Base-by-base conservation (phyloP, 1,140 invertebrate genomes). In the Melipona quadrifasciata region DNA sequence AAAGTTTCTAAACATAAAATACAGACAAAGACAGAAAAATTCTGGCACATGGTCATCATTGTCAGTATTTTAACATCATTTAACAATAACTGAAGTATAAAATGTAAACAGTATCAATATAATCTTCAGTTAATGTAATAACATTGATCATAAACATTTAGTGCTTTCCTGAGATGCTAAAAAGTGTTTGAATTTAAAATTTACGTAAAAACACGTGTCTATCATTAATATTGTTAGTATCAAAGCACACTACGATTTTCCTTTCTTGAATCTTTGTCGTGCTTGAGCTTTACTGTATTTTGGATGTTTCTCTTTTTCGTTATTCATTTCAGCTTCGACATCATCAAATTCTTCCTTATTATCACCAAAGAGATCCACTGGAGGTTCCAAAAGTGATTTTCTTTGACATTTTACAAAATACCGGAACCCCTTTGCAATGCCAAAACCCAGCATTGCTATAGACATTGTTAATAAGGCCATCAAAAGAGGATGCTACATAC, bases 231-330 rank as follows among this genome's bases (percentile, higher is more conserved):
- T 57, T 14, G 21, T 73, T 80, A 78, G 55, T 31, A 80, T 82
- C 55, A 84, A 79, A 76, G 85, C 85, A 71, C 73, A 87, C 86
- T 93, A 95, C 85, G 92, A 93, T 94, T 96, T 97, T 82, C 96
- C 96, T 93, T 96, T 97, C 89, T 96, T 96, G 92, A 96, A 97
- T 91, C 96, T 94, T 84, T 97, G 95, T 84, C 96, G 94, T 11
- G 96, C 96, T 93, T 97, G 96, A 17, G 96, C 96, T 95, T 97
- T 97, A 77, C 96, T 96, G 85, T 96, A 97, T 91, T 95, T 94
- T 27, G 93, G 93, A 86, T 93, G 91, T 83, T 93, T 93, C 19
- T 94, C 93, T 86, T 92, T 92, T 72, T 92, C 91, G 67, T 80
- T 90, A 39, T 80, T 87, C 82, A 91, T 92, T 39, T 92, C 91